phyloP scores from a whole-genome alignment of 1,140 invertebrate species.

The Popillia japonica region DNA sequence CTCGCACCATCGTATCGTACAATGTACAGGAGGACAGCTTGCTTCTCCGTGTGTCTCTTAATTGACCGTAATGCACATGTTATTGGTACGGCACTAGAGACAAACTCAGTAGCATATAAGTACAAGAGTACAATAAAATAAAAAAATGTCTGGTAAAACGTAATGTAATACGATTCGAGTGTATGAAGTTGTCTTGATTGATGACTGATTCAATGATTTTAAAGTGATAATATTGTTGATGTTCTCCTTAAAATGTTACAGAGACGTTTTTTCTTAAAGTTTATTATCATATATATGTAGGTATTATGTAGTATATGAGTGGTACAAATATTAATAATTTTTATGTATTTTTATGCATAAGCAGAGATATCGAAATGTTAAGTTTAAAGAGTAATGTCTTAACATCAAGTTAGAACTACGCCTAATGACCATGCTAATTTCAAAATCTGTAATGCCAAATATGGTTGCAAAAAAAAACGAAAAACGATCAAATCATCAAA shows the following conservation, averaged over 20 bases:
- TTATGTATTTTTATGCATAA: too few relatives aligned
- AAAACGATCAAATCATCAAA: too few relatives aligned
- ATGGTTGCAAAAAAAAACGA: too few relatives aligned
- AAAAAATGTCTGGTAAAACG: neutral
- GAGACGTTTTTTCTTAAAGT: neutral
- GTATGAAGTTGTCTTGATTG: neutral
- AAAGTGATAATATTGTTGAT: neutral
- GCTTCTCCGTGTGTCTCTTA: conserved; percentile 36
- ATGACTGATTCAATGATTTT: conserved; percentile 15
- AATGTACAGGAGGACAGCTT: neutral
- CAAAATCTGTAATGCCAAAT: too few relatives aligned
- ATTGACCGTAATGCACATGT: conserved; percentile 38
- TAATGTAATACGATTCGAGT: neutral
- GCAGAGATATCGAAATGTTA: too few relatives aligned
- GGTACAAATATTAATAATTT: too few relatives aligned
- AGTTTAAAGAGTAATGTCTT: too few relatives aligned
- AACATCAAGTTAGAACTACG: too few relatives aligned
- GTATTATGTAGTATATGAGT: too few relatives aligned
- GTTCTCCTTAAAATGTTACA: neutral
- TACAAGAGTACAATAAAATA: conserved; percentile 18
- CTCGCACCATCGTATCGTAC: neutral
- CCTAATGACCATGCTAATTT: too few relatives aligned
- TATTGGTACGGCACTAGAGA: conserved; percentile 14
- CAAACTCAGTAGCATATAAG: neutral
- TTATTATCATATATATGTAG: neutral